phyloP scores from a whole-genome alignment of 2,888 invertebrate genomes.

The Drosophila rubida region DNA sequence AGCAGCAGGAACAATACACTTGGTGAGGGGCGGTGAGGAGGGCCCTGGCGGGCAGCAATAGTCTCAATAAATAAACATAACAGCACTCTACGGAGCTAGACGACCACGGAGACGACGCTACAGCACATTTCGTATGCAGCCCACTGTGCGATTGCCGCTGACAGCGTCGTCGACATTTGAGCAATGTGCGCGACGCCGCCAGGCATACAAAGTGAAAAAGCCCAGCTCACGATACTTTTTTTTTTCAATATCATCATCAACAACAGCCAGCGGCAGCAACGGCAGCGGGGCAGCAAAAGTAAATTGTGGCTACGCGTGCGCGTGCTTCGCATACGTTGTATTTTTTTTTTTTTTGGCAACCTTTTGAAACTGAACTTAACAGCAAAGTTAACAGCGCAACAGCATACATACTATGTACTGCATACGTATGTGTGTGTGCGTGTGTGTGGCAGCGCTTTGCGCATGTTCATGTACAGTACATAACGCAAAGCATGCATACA shows the following conservation, averaged over 20 bases:
- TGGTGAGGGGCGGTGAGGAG: background rate
- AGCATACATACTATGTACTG: background rate
- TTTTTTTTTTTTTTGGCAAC: conserved; percentile 5
- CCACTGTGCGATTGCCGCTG: conserved; percentile 70
- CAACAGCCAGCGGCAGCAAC: conserved; percentile 11
- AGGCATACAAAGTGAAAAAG: conserved; percentile 70
- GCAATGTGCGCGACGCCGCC: conserved; percentile 64
- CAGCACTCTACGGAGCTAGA: conserved; percentile 60
- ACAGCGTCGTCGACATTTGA: conserved; percentile 77
- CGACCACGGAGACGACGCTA: background rate
- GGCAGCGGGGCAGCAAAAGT: conserved; percentile 57
- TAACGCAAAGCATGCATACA: conserved; percentile 1
- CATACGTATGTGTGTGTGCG: conserved; percentile 11
- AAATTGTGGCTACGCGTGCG: conserved; percentile 78
- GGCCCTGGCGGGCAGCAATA: conserved; percentile 17
- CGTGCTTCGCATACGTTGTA: conserved; percentile 62
- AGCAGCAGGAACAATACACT: conserved; percentile 1
- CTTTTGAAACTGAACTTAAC: conserved; percentile 28
- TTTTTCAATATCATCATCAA: conserved; percentile 58
- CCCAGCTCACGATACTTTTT: conserved; percentile 24
- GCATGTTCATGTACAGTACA: conserved; percentile 16
- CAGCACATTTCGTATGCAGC: conserved; percentile 66
- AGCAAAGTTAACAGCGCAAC: conserved; percentile 46
- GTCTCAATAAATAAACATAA: conserved; percentile 75
- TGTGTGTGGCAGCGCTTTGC: conserved; percentile 12